Percentiles rank a stretch among this genome's conserved stretches.
Conservation (phyloP, 2,113 vertebrate genomes). For the Chloroceryle aenea region DNA sequence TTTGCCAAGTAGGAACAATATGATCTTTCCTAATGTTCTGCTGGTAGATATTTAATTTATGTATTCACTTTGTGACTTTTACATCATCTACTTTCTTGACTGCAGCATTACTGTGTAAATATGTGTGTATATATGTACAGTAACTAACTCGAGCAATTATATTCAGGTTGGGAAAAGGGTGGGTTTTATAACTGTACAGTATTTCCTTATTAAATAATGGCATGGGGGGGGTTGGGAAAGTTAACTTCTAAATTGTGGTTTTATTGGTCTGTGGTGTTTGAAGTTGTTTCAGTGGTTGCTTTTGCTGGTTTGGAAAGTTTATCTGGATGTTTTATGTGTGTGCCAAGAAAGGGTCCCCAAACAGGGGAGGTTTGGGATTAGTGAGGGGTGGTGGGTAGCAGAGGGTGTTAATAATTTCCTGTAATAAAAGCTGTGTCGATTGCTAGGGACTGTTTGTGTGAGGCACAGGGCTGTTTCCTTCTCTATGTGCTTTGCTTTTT, state of each 20-base stretch:
- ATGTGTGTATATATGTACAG: conserved; percentile 71
- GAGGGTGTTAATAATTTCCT: conserved; percentile 75
- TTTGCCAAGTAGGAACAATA: conserved; percentile 56
- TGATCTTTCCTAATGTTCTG: conserved; percentile 61
- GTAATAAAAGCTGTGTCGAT: conserved; percentile 70
- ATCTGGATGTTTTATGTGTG: conserved; percentile 76
- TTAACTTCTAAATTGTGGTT: conserved; percentile 75
- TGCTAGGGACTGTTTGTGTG: conserved; percentile 72
- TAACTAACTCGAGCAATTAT: conserved; percentile 67
- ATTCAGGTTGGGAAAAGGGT: conserved; percentile 75
- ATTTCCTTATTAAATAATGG: conserved; percentile 75
- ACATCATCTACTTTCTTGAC: conserved; percentile 72
- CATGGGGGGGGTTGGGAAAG: conserved; percentile 69
- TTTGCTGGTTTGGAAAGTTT: conserved; percentile 76
- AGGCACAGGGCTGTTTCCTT: conserved; percentile 66
- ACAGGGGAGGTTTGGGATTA: conserved; percentile 67
- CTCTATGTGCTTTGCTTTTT: conserved; percentile 52
- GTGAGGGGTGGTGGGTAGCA: conserved; percentile 67
- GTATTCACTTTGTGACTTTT: conserved; percentile 67
- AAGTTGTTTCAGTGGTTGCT: conserved; percentile 78
- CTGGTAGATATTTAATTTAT: conserved; percentile 67
- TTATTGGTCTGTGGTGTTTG: conserved; percentile 77
- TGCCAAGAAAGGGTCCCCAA: conserved; percentile 73
- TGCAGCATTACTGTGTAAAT: conserved; percentile 70
- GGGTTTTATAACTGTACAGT: conserved; percentile 75